A percentile compares a stretch with the other conserved stretches of the same genome.
These are phyloP conservation scores for Teleogryllus occipitalis DNA, from an alignment of 1,140 invertebrate genomes.

Conservation along the genomic window DNA sequence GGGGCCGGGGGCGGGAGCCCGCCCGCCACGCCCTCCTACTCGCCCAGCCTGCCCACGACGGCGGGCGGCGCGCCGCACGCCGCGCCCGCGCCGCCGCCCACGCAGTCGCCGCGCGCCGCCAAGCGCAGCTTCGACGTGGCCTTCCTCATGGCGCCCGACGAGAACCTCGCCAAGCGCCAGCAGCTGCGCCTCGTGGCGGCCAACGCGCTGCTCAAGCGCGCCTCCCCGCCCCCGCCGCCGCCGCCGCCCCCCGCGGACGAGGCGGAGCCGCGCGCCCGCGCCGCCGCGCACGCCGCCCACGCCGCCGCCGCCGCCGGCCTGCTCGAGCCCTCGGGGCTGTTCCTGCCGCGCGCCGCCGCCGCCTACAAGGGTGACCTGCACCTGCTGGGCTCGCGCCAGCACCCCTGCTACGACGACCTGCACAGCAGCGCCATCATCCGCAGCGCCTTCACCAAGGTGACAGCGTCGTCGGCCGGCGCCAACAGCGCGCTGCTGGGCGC, in stretches of 20 bases:
- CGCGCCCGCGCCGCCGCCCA: constrained; percentile 11
- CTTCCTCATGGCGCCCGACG: constrained; percentile 77
- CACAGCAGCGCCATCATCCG: constrained; percentile 33
- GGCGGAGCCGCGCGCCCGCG: constrained; percentile 34
- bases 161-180: constrained; percentile 61
- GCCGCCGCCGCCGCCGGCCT: constrained; percentile 27
- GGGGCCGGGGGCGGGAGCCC: not conserved
- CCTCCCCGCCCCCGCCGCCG: constrained; percentile 21
- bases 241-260: constrained; percentile 26
- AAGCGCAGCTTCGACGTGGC: constrained; percentile 82
- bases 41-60: constrained; percentile 10
- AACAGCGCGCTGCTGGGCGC: constrained; percentile 32
- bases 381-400: too few relatives aligned
- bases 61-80: constrained; percentile 19
- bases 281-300: constrained; percentile 30
- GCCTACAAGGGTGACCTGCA: constrained; percentile 29
- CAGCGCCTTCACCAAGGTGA: constrained; percentile 74
- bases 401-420: too few relatives aligned
- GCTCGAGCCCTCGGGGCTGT: constrained; percentile 29
- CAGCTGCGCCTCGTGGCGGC: constrained; percentile 25
- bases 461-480: constrained; percentile 9
- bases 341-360: constrained; percentile 34
- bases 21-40: constrained; percentile 10
- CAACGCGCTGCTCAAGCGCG: constrained; percentile 23
- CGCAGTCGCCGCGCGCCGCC: constrained; percentile 20